phyloP scores from a whole-genome alignment of 1,140 invertebrate species.

The Yoshiicerus persimilis region DNA sequence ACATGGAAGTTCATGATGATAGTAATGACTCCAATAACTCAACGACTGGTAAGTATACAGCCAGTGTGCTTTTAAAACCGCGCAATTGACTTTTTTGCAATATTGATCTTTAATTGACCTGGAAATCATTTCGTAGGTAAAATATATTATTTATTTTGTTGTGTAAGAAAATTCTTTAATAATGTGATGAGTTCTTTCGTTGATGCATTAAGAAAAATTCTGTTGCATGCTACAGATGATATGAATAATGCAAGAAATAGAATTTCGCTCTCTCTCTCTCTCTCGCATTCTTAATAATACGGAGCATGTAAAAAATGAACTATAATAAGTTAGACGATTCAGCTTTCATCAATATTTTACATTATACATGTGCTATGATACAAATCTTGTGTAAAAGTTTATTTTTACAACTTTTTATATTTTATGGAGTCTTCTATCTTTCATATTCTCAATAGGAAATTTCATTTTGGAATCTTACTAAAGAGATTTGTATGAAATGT shows the following conservation, averaged over 20 bases:
- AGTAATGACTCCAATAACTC: slow-evolving; percentile 16
- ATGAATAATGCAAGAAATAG: background rate
- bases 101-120: too few species aligned
- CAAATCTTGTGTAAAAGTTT: background rate
- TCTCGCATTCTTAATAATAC: too few species aligned
- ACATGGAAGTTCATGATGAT: slow-evolving; percentile 30
- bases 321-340: too few species aligned
- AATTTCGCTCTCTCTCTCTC: too few species aligned
- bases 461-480: background rate
- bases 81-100: too few species aligned
- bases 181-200: too few species aligned
- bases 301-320: too few species aligned
- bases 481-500: background rate
- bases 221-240: background rate
- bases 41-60: slow-evolving; percentile 31
- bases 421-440: background rate
- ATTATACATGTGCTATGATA: background rate
- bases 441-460: background rate
- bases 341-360: background rate
- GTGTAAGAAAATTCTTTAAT: background rate
- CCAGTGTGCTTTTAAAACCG: too few species aligned
- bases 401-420: background rate
- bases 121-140: background rate
- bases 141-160: background rate
- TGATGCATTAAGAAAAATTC: background rate